Base-by-base conservation (phyloP, 1,140 invertebrate species). In the Rhysida immarginata region DNA sequence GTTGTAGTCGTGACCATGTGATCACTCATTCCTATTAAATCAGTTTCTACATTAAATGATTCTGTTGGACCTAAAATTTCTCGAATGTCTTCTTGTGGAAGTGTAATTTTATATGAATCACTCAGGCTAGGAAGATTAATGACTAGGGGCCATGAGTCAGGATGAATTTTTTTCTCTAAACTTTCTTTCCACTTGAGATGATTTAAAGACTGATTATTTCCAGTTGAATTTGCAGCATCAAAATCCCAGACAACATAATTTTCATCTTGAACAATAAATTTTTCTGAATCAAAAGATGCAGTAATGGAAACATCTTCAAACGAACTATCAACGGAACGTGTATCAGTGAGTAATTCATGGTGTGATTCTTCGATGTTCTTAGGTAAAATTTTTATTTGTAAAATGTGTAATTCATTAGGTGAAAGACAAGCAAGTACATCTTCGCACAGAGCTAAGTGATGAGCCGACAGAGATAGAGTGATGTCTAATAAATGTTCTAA, bases 381-480 rank as follows among this genome's bases (percentile, higher is more conserved):
- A 21, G 52, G 25, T 5, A 8, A 11, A 3, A 35, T 11, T 8
- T 54, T 45, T 29, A 65, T 43, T 56, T 58, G 64, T 57, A 77
- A 74, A 23, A 76, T 61, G 59, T 74, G 71, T 42, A 75, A 61
- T 42, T 59, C 60, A 45, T 71, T 66, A 11, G 58, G 58, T 60
- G 76, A 74, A 69, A 77, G 72, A 24, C 72, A 69, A 14, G 74
- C 72, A 46, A 82, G 66, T 59, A 80, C 77, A 64, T 81, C 77
- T 61, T 82, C 79, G 14, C 73, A 69, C 13, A 81, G 69, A 29
- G 71, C 68, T 45, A 81, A 66, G 25, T 62, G 1, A 61, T 69
- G 0, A 77, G 77, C 41, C 57, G 57, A 63, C 79, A 81, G 53
- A 68, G 69, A 35, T 78, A 68, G 46, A 74, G 73, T 8, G 78